phyloP scores from a whole-genome alignment of 1,140 invertebrate species.

The Bombus sylvicola region DNA sequence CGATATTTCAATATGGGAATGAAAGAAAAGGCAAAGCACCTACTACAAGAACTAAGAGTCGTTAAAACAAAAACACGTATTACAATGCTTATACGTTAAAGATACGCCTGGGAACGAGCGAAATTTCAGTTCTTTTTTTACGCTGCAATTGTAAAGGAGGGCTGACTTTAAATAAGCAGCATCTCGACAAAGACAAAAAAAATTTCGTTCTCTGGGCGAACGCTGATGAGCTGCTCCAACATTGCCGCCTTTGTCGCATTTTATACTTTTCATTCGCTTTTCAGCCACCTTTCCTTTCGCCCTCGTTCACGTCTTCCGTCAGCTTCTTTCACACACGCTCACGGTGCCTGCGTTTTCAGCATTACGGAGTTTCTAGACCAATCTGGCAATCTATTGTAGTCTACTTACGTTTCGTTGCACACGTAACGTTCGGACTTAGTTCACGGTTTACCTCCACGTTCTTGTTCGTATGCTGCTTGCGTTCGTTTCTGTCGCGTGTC shows the following conservation, averaged over 20 bases:
- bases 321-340: not conserved
- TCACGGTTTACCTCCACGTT: no score
- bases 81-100: not conserved
- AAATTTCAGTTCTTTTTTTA: not conserved
- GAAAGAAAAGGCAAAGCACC: no score
- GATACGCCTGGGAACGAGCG: not conserved
- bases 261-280: conserved; percentile 15
- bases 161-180: not conserved
- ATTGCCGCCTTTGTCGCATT: conserved; percentile 2
- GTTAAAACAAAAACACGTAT: not conserved
- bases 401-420: conserved; percentile 10
- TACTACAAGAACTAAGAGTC: not conserved
- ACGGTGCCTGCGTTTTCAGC: not conserved
- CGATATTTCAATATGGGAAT: no score
- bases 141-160: not conserved
- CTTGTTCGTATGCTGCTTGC: no score
- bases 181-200: conserved; percentile 1
- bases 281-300: not conserved
- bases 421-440: not conserved
- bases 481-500: no score
- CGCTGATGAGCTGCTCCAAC: conserved; percentile 10
- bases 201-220: conserved; percentile 8
- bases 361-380: not conserved
- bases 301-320: not conserved
- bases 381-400: conserved; percentile 16